These are phyloP conservation scores for Gila robusta DNA, from an alignment of 2,797 vertebrate genomes.

Conservation along the genomic window DNA sequence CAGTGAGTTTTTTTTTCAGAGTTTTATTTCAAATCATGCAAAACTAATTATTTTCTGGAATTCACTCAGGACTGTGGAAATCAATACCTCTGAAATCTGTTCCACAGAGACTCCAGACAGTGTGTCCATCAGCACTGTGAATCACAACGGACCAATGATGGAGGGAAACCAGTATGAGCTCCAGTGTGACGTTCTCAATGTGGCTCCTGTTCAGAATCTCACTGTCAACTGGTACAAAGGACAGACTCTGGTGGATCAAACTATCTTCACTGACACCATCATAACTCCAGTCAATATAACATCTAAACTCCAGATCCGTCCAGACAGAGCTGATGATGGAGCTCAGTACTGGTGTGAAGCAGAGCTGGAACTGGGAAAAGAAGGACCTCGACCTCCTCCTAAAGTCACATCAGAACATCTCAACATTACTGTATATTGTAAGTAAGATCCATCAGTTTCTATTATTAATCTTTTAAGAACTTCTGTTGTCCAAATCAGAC, in stretches of 20 bases:
- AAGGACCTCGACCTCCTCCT: conserved; percentile 24
- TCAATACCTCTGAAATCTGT: not conserved
- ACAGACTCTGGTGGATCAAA: not conserved
- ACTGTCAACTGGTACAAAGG: conserved; percentile 67
- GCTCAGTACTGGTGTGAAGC: conserved; percentile 34
- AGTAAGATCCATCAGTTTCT: not conserved
- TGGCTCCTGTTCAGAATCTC: conserved; percentile 67
- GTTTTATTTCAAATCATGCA: no score
- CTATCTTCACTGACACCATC: not conserved
- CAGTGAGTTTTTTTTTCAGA: no score
- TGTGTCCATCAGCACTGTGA: conserved; percentile 59
- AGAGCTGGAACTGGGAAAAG: conserved; percentile 10
- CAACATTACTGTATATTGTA: not conserved
- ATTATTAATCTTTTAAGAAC: not conserved
- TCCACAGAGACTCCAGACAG: conserved; percentile 70
- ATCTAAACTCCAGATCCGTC: not conserved
- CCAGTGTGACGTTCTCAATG: conserved; percentile 64
- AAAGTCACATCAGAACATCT: not conserved
- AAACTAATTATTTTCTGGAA: not conserved
- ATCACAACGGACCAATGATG: not conserved
- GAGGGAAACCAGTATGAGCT: not conserved
- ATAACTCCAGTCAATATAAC: not conserved
- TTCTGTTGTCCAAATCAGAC: not conserved
- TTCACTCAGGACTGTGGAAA: not conserved
- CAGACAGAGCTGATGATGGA: conserved; percentile 27